Base-by-base conservation (phyloP, 1,140 invertebrate species). In the Phocides pigmalion region DNA sequence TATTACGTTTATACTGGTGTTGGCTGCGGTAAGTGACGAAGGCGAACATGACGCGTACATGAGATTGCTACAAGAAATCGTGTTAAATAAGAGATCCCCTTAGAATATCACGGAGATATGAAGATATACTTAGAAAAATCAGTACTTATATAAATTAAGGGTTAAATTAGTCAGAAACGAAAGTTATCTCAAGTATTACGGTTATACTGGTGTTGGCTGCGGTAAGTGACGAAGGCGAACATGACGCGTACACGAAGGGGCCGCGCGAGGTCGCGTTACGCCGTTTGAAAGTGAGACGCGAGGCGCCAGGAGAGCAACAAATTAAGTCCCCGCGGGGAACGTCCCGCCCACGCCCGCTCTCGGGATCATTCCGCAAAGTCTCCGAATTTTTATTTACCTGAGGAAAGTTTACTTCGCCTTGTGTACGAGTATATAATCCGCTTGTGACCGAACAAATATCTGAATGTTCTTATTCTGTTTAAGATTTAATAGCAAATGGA, bases 241-340 rank as follows among this genome's bases (percentile, higher is more conserved):
- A 83, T 67, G 76, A 74, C 71, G 71, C 72, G 56, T 78, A 81
- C 74, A 74, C n/a, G n/a, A n/a, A 78, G 78, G 79, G 81, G 78
- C 74, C 76, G 76, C 74, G 81, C 79, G 76, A 87, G 87, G 87
- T 90, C 81, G 85, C 79, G 80, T 88, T 86, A 87, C 85, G 76
- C 84, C 84, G 82, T 88, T 88, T 90, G 87, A 86, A 90, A 90
- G 82, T 85, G 88, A 90, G 87, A 90, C 84, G 79, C 82, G 82
- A 89, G 84, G 87, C 84, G 87, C 88, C 88, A 86, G 80, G 88
- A 90, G 88, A 90, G 87, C 87, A 90, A 90, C 88, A 90, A 90
- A 90, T 90, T 90, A 90, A 89, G 84, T 86, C 87, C 84, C 86
- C 73, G 86, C 79, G 79, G 85, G 85, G 81, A 73, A 79, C 59